phyloP scores from a whole-genome alignment of 2,888 invertebrate species.

The Trichacis sp. region DNA sequence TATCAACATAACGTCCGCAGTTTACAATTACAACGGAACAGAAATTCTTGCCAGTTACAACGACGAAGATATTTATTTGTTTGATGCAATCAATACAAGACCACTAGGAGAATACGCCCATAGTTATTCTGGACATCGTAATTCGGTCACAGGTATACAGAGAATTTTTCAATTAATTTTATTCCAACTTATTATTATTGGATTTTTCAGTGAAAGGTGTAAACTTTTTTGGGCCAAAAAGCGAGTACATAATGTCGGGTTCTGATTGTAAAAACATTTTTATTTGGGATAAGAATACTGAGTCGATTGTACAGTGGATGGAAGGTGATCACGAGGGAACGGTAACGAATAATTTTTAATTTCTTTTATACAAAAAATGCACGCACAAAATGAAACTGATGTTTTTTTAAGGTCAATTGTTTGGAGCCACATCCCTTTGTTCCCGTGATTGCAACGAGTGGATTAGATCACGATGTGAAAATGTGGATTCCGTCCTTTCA shows the following conservation, averaged over 20 bases:
- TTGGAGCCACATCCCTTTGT: constrained; percentile 90
- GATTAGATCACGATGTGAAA: constrained; percentile 92
- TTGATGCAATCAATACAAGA: constrained; percentile 75
- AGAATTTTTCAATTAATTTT: not conserved
- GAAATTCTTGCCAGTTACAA: constrained; percentile 95
- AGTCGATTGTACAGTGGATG: constrained; percentile 90
- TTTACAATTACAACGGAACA: constrained; percentile 91
- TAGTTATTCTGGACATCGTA: constrained; percentile 76
- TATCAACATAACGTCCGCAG: constrained; percentile 85
- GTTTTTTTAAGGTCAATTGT: constrained; percentile 81
- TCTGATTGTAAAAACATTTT: constrained; percentile 92
- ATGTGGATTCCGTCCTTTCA: constrained; percentile 87
- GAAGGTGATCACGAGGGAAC: constrained; percentile 85
- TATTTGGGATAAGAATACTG: constrained; percentile 91
- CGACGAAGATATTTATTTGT: constrained; percentile 92
- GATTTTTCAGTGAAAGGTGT: constrained; percentile 83
- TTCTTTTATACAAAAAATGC: too few relatives aligned
- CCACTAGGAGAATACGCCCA: constrained; percentile 68
- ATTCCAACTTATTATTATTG: not conserved
- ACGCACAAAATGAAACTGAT: too few relatives aligned
- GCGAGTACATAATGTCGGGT: constrained; percentile 92
- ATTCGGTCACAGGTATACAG: constrained; percentile 53
- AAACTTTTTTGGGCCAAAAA: constrained; percentile 91
- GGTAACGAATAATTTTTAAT: constrained; percentile 70
- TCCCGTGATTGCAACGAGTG: constrained; percentile 91